A percentile compares a stretch with the other conserved stretches of the same genome.
Conservation (phyloP, 2,888 invertebrate species). For the Autographa pulchrina region DNA sequence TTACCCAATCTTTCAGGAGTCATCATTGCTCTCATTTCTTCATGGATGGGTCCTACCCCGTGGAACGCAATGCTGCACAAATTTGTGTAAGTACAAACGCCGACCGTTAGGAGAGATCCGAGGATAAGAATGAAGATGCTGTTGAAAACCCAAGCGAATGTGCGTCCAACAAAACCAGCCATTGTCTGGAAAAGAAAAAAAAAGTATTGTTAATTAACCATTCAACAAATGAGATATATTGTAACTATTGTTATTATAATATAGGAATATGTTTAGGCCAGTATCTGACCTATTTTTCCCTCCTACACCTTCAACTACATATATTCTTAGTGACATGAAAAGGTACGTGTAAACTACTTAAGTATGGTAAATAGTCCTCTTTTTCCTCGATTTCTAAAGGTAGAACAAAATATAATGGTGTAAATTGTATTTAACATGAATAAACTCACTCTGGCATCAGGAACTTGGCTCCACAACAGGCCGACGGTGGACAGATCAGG, state of each 20-base stretch:
- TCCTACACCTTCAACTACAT: too few species aligned
- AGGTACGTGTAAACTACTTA: neutral
- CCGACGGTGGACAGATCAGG: slow-evolving; percentile 79
- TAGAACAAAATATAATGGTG: too few species aligned
- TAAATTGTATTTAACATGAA: too few species aligned
- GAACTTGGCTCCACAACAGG: slow-evolving; percentile 83
- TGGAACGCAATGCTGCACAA: slow-evolving; percentile 90
- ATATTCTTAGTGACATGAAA: neutral
- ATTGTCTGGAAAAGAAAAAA: slow-evolving; percentile 75
- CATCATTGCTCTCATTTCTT: slow-evolving; percentile 89
- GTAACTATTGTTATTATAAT: too few species aligned
- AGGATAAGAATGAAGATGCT: slow-evolving; percentile 86
- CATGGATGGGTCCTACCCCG: slow-evolving; percentile 90
- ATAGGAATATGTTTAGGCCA: too few species aligned
- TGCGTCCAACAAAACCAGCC: slow-evolving; percentile 76
- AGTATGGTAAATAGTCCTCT: too few species aligned
- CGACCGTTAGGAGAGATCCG: slow-evolving; percentile 81
- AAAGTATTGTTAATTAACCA: too few species aligned
- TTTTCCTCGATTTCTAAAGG: too few species aligned
- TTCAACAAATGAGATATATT: too few species aligned
- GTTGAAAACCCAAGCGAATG: slow-evolving; percentile 79
- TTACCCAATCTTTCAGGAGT: slow-evolving; percentile 90
- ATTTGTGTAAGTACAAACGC: slow-evolving; percentile 90
- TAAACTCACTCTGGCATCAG: slow-evolving; percentile 78
- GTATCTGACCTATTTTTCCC: too few species aligned